A percentile compares a stretch with the other conserved stretches of the same genome.
Conservation (phyloP, 2,888 invertebrate genomes). For the Amorpha juglandis region DNA sequence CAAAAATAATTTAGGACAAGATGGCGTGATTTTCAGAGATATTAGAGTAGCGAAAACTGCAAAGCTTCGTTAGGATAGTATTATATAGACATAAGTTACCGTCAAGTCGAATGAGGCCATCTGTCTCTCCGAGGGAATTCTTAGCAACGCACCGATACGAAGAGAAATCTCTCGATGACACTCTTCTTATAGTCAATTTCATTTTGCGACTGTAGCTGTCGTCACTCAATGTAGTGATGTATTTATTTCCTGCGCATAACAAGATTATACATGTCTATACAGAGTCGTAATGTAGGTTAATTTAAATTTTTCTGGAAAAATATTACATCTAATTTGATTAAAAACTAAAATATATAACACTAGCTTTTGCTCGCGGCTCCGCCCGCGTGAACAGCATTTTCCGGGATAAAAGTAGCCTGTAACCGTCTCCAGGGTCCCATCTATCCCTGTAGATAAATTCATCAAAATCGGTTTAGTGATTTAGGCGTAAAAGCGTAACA, state of each 20-base stretch:
- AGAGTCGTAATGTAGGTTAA: not conserved
- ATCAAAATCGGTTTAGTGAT: too few relatives aligned
- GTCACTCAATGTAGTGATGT: slow-evolving; percentile 92
- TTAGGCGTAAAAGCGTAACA: too few relatives aligned
- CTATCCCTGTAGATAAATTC: too few relatives aligned
- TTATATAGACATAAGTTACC: slow-evolving; percentile 80
- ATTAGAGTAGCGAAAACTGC: not conserved
- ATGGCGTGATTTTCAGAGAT: not conserved
- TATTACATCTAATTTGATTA: too few relatives aligned
- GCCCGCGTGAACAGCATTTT: too few relatives aligned
- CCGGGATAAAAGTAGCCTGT: too few relatives aligned
- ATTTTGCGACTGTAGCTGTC: slow-evolving; percentile 95
- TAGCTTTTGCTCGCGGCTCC: too few relatives aligned
- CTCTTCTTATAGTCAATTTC: slow-evolving; percentile 94
- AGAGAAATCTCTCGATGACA: slow-evolving; percentile 91
- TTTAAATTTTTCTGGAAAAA: too few relatives aligned
- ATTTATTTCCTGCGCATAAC: slow-evolving; percentile 89
- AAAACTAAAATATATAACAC: too few relatives aligned
- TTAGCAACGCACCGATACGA: slow-evolving; percentile 96
- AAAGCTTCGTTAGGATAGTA: slow-evolving; percentile 9
- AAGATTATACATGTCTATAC: not conserved
- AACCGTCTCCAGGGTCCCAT: too few relatives aligned
- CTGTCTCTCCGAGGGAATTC: slow-evolving; percentile 95
- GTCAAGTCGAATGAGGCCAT: slow-evolving; percentile 94
- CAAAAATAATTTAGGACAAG: not conserved